Percentiles rank a stretch among this genome's conserved stretches.
phyloP scores from a whole-genome alignment of 1,140 invertebrate genomes.

The Portunus trituberculatus region DNA sequence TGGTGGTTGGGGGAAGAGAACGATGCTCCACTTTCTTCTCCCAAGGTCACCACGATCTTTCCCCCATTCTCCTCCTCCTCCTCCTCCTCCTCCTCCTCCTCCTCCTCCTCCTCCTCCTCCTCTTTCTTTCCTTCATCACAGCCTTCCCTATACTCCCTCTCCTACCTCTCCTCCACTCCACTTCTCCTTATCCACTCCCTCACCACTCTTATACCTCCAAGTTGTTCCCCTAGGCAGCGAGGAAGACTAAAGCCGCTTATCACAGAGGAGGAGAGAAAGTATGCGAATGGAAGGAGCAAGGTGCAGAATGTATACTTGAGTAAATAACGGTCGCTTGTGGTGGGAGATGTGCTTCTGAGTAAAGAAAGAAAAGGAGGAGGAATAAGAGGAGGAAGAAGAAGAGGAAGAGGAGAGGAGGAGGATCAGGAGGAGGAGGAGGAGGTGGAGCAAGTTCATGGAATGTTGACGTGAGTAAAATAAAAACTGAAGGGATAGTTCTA shows the following conservation, averaged over 20 bases:
- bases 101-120: background rate
- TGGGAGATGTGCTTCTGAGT: background rate
- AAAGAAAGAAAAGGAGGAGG: background rate
- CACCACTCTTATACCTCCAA: too few relatives aligned
- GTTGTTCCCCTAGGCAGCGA: background rate
- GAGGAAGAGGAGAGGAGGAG: background rate
- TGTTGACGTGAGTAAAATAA: background rate
- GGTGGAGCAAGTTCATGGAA: background rate
- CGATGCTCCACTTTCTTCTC: constrained; percentile 12
- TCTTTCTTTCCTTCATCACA: background rate
- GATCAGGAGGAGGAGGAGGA: background rate
- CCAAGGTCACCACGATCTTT: background rate
- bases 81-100: background rate
- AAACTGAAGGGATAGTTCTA: background rate
- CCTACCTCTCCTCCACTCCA: too few relatives aligned
- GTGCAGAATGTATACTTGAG: background rate
- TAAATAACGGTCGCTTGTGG: background rate
- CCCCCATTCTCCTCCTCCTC: background rate
- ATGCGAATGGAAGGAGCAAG: background rate
- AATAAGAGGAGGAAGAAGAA: background rate
- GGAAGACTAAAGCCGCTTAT: background rate
- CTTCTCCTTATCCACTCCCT: too few relatives aligned
- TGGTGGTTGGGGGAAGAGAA: background rate
- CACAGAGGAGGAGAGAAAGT: background rate
- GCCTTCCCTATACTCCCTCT: too few relatives aligned